Percentiles rank a stretch among this genome's conserved stretches.
phyloP scores from a whole-genome alignment of 2,888 invertebrate species.

The Tiliacea citrago region DNA sequence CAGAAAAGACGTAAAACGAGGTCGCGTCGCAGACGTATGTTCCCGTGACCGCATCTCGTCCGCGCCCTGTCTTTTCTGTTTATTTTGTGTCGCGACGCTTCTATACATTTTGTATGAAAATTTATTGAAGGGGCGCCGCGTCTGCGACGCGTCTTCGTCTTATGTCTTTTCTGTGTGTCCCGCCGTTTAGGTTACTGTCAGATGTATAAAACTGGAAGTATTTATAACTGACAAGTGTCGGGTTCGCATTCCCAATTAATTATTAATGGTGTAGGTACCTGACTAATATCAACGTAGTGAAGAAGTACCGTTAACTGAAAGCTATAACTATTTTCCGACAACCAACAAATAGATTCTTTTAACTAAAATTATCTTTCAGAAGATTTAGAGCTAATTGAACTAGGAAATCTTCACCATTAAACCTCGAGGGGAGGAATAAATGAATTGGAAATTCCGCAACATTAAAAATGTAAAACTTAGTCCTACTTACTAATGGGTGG shows the following conservation, averaged over 20 bases:
- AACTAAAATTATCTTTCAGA: not conserved
- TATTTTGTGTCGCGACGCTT: too few relatives aligned
- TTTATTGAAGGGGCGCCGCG: too few relatives aligned
- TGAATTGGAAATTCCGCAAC: conserved; percentile 55
- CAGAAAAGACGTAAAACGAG: too few relatives aligned
- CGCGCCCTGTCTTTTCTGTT: too few relatives aligned
- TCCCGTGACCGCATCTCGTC: too few relatives aligned
- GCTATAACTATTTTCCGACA: not conserved
- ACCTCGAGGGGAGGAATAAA: conserved; percentile 34
- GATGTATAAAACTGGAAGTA: not conserved
- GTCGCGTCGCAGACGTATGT: too few relatives aligned
- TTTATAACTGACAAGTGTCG: not conserved
- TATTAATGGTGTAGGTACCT: not conserved
- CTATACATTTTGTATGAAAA: too few relatives aligned
- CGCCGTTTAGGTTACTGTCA: not conserved
- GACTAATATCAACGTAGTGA: too few relatives aligned
- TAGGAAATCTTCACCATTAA: conserved; percentile 20
- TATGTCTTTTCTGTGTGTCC: too few relatives aligned
- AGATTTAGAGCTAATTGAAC: not conserved
- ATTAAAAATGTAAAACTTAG: conserved; percentile 45
- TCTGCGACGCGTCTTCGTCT: too few relatives aligned
- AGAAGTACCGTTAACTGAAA: not conserved
- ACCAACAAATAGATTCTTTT: not conserved
- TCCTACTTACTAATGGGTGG: conserved; percentile 30
- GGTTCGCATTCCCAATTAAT: not conserved